Conservation (phyloP, 1,140 invertebrate genomes). For the Aphelenchoides fujianensis region DNA sequence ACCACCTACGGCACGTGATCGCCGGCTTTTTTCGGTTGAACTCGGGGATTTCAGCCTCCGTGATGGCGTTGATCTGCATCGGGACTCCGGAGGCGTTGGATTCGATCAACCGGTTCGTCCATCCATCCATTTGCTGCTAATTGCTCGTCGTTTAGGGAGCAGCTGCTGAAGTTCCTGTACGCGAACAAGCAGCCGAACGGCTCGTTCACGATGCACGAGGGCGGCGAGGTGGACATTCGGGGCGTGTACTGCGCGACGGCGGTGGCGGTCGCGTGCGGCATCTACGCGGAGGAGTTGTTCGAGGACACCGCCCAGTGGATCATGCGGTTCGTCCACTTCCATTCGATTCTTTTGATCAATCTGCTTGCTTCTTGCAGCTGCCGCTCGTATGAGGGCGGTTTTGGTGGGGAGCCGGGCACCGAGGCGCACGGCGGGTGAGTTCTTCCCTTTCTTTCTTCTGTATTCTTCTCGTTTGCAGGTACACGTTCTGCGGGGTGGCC, state of each 20-base stretch:
- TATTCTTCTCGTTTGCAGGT: no score
- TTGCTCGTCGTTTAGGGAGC: constrained; percentile 19
- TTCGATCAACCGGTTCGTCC: constrained; percentile 76
- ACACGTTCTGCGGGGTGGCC: constrained; percentile 92
- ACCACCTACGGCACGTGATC: constrained; percentile 97
- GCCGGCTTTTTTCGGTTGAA: no score
- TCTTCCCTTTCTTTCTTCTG: no score
- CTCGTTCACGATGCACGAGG: constrained; percentile 82
- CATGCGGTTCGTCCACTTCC: constrained; percentile 64
- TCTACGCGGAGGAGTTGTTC: constrained; percentile 39
- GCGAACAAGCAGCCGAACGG: constrained; percentile 75
- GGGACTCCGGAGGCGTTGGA: constrained; percentile 80
- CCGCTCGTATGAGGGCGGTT: constrained; percentile 97
- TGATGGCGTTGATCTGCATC: constrained; percentile 84
- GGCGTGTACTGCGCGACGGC: constrained; percentile 90
- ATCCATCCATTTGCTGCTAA: background rate
- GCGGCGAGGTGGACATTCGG: constrained; percentile 86
- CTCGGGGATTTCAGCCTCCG: no score
- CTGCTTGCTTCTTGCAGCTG: constrained; percentile 71
- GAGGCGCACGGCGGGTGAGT: constrained; percentile 99
- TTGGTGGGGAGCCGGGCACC: constrained; percentile 85
- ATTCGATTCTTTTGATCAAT: constrained; percentile 20
- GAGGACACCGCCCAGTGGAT: constrained; percentile 77
- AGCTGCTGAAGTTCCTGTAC: constrained; percentile 70
- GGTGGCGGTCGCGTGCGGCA: constrained; percentile 64